Evolutionary conservation across 2,888 invertebrate species (phyloP).

Genomic region (Amphipyra tragopoginis): DNA sequence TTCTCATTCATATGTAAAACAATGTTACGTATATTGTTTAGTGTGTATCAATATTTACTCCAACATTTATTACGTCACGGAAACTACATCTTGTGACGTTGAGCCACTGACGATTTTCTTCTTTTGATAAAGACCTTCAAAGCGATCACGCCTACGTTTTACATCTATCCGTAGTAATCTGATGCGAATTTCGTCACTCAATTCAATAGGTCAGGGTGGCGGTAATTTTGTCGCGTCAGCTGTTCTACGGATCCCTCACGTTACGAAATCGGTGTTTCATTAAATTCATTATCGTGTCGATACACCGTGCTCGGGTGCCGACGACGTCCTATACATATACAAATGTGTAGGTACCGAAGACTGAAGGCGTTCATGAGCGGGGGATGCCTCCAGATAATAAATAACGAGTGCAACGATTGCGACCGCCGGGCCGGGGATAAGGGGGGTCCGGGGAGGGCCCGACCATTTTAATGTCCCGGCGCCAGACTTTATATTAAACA

Average conservation of each 20-base stretch:
- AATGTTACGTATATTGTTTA: constrained; percentile 64
- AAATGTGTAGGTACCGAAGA: constrained; percentile 62
- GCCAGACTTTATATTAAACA: constrained; percentile 90
- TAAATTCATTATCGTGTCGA: constrained; percentile 57
- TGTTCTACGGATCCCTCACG: constrained; percentile 60
- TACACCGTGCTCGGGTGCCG: constrained; percentile 46
- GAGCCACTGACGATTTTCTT: constrained; percentile 56
- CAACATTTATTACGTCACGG: constrained; percentile 60
- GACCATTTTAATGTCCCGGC: constrained; percentile 90
- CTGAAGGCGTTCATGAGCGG: constrained; percentile 73
- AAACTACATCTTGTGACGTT: constrained; percentile 65
- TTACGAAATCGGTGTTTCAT: constrained; percentile 60
- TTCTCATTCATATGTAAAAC: constrained; percentile 61
- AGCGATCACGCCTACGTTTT: constrained; percentile 62
- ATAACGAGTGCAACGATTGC: constrained; percentile 90
- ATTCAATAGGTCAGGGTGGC: constrained; percentile 75
- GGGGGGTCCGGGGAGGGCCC: constrained; percentile 86
- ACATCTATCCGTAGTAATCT: constrained; percentile 63
- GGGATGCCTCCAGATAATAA: constrained; percentile 87
- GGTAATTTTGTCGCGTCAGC: constrained; percentile 75
- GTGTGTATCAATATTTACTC: constrained; percentile 67
- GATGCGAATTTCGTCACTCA: constrained; percentile 70
- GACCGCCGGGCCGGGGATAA: constrained; percentile 82
- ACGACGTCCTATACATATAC: constrained; percentile 49
- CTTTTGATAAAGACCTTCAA: constrained; percentile 66